Conservation (phyloP, 2,888 invertebrate genomes). For the Syritta pipiens region DNA sequence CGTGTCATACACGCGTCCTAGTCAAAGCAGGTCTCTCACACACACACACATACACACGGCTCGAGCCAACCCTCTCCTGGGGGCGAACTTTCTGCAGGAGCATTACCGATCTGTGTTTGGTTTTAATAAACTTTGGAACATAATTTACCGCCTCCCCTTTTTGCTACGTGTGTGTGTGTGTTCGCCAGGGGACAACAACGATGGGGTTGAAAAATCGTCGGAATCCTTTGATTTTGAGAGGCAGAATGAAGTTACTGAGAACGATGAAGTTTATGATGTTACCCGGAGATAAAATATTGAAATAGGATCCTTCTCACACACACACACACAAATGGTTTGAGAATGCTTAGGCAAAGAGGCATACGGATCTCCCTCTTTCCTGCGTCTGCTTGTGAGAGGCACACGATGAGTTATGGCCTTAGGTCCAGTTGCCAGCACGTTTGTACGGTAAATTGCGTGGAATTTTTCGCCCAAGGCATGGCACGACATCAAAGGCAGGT, state of each 20-base stretch:
- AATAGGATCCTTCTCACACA: constrained; percentile 54
- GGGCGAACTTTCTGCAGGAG: constrained; percentile 55
- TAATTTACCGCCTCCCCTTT: constrained; percentile 47
- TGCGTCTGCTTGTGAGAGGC: constrained; percentile 43
- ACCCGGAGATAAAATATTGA: constrained; percentile 64
- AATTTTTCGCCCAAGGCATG: constrained; percentile 32
- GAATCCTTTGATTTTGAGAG: constrained; percentile 62
- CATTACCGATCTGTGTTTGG: constrained; percentile 66
- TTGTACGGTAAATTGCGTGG: constrained; percentile 56
- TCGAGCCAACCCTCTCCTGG: constrained; percentile 1
- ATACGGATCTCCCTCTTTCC: constrained; percentile 29
- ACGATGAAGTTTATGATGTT: constrained; percentile 63
- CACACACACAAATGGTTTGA: neutral
- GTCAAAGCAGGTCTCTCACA: constrained; percentile 41
- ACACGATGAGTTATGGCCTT: constrained; percentile 50
- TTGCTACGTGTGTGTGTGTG: no score
- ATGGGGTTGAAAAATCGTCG: constrained; percentile 44
- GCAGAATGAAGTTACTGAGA: constrained; percentile 31
- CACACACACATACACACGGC: neutral
- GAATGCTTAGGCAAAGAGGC: constrained; percentile 26
- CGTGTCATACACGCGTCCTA: constrained; percentile 67
- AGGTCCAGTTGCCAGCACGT: constrained; percentile 56
- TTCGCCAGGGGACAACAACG: no score
- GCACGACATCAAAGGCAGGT: constrained; percentile 51
- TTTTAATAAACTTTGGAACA: constrained; percentile 66